Base-by-base conservation (phyloP, 2,113 vertebrate genomes). In the Damaliscus lunatus region DNA sequence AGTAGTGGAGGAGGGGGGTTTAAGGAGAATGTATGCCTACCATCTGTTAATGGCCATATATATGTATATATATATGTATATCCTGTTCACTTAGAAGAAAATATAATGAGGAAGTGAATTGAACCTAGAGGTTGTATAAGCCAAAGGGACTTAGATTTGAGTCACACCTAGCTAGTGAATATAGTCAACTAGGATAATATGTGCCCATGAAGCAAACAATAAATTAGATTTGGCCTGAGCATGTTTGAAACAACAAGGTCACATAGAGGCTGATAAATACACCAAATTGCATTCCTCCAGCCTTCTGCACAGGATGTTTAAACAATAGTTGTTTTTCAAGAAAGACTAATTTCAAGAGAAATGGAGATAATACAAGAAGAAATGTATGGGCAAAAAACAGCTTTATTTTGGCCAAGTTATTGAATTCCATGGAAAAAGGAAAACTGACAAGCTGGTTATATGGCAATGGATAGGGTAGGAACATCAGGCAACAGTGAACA, bases 141-240 rank as follows among this genome's bases (percentile, higher is more conserved):
- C 43, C 82, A 85, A 84, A 81, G 52, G 52, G 31, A 88, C 43
- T 96, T 98, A 62, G 81, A 89, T 81, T 78, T 88, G 43, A 95
- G 85, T 55, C 60, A 95, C 16, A 81, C 52, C 21, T 55, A 88
- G 33, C 55, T 84, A 90, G 6, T 74, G 85, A 85, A 82, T 90
- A 78, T 62, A 60, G 91, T 94, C 97, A 92, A 90, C 85, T 67
- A 50, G 88, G 91, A 7, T 95, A 94, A 92, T 60, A 57, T 13
- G 14, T 94, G 62, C 74, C 94, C 91, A 57, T n/a, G 90, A 97
- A 82, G 96, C 90, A 97, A 97, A 97, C 78, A 84, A 85, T 82
- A 92, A 77, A 82, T 97, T 87, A 94, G 57, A 84, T 60, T 78
- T 91, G 67, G 17, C 88, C 67, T 57, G 36, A 60, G 64, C 43